These are phyloP conservation scores for Cosmia pyralina DNA, from an alignment of 2,888 invertebrate genomes.

Conservation along the genomic window DNA sequence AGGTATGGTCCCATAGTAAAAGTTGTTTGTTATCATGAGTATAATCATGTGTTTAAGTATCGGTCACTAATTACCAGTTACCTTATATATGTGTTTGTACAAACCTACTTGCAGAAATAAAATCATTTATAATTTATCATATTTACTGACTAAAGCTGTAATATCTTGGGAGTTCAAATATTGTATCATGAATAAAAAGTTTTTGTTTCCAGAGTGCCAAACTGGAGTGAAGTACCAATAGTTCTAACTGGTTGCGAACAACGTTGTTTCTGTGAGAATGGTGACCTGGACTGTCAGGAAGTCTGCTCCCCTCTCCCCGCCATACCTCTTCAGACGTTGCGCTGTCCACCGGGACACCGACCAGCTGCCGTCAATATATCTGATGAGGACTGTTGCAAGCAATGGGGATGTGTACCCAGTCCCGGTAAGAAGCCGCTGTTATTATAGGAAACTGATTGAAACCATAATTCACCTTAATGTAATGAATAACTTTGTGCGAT, in stretches of 20 bases:
- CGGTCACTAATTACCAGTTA: no score
- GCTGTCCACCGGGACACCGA: conserved; percentile 93
- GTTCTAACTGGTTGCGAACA: conserved; percentile 96
- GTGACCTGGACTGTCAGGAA: conserved; percentile 95
- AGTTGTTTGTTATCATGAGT: no score
- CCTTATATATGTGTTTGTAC: no score
- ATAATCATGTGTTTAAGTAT: no score
- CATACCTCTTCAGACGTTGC: conserved; percentile 93
- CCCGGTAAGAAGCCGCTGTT: conserved; percentile 68
- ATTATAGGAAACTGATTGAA: not conserved
- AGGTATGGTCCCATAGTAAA: no score
- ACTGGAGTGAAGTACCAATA: conserved; percentile 95
- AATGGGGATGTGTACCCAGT: conserved; percentile 92
- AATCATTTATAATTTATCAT: no score
- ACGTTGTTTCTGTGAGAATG: conserved; percentile 96
- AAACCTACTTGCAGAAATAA: no score
- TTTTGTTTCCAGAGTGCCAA: conserved; percentile 88
- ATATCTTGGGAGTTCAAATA: not conserved
- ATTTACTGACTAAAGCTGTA: no score
- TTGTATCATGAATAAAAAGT: not conserved
- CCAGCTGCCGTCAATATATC: conserved; percentile 91
- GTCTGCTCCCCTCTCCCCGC: conserved; percentile 94
- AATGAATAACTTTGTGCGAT: conserved; percentile 1
- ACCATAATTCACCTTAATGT: not conserved
- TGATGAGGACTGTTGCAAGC: conserved; percentile 95